Base-by-base conservation (phyloP, 1,140 invertebrate genomes). In the Drosophila sulfurigaster region DNA sequence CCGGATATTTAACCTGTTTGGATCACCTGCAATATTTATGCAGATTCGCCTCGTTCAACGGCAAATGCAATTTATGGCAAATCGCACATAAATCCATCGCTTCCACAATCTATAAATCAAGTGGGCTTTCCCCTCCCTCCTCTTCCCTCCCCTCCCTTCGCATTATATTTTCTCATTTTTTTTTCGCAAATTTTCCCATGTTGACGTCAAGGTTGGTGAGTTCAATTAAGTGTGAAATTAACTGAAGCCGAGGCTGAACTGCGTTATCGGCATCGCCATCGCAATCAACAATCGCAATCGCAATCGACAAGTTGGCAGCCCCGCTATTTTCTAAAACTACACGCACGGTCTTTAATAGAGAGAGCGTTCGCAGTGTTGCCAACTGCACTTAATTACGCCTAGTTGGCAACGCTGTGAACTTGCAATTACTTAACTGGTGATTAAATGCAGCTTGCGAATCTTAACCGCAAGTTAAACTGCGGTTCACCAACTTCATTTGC, bases 191-290 rank as follows among this genome's bases (percentile, higher is more conserved):
- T 54, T 54, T 54, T 35, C 51, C 5, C 51, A n/a, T 54, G 51
- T 28, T 51, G 16, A 51, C 20, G 49, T 51, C 49, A 51, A 28
- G 49, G 49, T 57, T 57, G 13, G 32, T 3, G 7, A 7, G 52
- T 57, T 57, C 13, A 57, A 57, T 57, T 57, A 57, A 41, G 54
- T 25, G 54, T 57, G 54, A 57, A 57, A 57, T 57, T 57, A 57
- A 57, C 54, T 57, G 32, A 38, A 10, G 35, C 20, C 20, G 20
- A 25, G 20, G 20, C 20, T 25, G 20, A 25, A 25, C 32, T 41
- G 10, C 16, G 54, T 41, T 41, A 54, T 49, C 51, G 30, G 13
- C 15, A 38, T 38, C 10, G 5, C 30, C 7, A 32, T 13, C 51
- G 35, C 5, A 32, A 32, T 35, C 51, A n/a, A n/a, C 30, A 32